Evolutionary conservation across 1,140 invertebrate genomes (phyloP), one percentile per base, ranked within the genome.

Genomic region (Monochamus saltuarius): DNA sequence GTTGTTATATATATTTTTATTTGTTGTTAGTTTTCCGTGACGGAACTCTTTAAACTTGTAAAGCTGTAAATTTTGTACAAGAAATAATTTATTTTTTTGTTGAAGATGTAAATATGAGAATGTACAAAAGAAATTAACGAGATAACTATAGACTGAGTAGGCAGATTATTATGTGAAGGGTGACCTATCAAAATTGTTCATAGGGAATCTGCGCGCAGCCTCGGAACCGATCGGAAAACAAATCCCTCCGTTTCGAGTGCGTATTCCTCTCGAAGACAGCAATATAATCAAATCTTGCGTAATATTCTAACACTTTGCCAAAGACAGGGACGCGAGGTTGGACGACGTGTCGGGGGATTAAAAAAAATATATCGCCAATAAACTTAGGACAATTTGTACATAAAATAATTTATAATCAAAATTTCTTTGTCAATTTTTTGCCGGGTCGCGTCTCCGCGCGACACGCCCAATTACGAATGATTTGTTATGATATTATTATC

Each of bases 381-480:
- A 37, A 39, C 39, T 59, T 71, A 71, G 65, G 49, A 65, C 62
- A 65, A 70, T 70, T 67, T 68, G 66, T 70, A 70, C 52, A 68
- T 67, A 70, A 59, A 46, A 62, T 59, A 56, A 54, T 37, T 37
- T 37, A 38, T 42, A 66, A 69, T 66, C 65, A 67, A 69, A 61
- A 66, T 52, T 43, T 63, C 59, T 53, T 42, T 60, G 62, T 62
- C 64, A 62, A 61, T 59, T 61, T 38, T 59, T 56, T 39, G 45
- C 45, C 45, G 45, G 17, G 11, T 7, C 8, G 6, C 17, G 19
- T 19, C 19, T 47, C 45, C 17, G 6, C 17, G 29, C 9, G n/a
- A 16, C 29, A 2, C 17, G 14, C 2, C 2, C 39, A 8, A 8
- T n/a, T n/a, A n/a, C n/a, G n/a, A n/a, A n/a, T n/a, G 37, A 39